phyloP scores from a whole-genome alignment of 2,888 invertebrate species.

The Furcula furcula region DNA sequence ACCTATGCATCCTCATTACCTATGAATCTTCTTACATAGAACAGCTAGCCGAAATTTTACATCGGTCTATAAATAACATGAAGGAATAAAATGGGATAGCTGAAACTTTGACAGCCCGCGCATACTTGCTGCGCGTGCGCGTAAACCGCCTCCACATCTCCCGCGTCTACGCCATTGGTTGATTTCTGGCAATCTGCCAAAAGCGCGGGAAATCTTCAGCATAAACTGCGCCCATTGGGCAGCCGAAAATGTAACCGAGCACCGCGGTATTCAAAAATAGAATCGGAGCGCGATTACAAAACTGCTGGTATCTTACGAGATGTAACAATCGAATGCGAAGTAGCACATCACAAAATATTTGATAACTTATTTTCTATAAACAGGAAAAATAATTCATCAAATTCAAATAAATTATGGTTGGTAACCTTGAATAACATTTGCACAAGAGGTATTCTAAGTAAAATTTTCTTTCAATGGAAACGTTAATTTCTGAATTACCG shows the following conservation, averaged over 20 bases:
- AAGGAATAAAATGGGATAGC: conserved; percentile 35
- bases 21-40: conserved; percentile 16
- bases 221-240: conserved; percentile 60
- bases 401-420: no score
- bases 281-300: conserved; percentile 53
- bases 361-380: no score
- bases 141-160: conserved; percentile 53
- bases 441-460: no score
- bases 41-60: conserved; percentile 32
- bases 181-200: conserved; percentile 68
- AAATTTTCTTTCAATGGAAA: no score
- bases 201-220: conserved; percentile 67
- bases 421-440: no score
- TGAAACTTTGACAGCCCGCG: conserved; percentile 39
- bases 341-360: no score
- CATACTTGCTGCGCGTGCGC: conserved; percentile 45
- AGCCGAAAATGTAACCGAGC: conserved; percentile 69
- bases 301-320: conserved; percentile 29
- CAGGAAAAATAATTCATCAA: no score
- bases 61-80: conserved; percentile 41
- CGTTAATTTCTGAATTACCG: conserved; percentile 18
- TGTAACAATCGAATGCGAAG: conserved; percentile 12
- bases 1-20: conserved; percentile 4
- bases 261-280: conserved; percentile 81
- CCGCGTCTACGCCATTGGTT: conserved; percentile 62